Conservation (phyloP, 2,113 vertebrate genomes). For the Oxyura jamaicensis region DNA sequence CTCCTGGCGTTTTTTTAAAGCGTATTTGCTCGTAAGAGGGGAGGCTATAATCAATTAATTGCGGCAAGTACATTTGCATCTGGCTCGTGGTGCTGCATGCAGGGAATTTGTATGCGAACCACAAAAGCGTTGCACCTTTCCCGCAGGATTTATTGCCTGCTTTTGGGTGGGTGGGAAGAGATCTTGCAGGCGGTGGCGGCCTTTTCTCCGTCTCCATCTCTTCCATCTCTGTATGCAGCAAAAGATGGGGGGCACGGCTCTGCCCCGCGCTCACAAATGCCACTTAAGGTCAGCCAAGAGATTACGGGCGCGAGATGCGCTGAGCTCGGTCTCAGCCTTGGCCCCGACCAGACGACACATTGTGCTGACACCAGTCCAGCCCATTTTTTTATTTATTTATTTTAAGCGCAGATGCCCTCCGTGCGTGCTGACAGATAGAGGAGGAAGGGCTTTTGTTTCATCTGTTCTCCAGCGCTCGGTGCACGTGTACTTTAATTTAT, state of each 20-base stretch:
- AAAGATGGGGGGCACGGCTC: neutral
- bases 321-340: slow-evolving; percentile 49
- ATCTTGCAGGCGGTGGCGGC: no score
- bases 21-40: neutral
- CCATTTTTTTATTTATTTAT: neutral
- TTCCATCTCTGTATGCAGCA: fast-evolving
- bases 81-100: neutral
- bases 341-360: neutral
- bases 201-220: neutral
- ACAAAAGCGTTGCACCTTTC: neutral
- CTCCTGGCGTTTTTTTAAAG: neutral
- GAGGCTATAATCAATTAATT: neutral
- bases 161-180: neutral
- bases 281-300: slow-evolving; percentile 42
- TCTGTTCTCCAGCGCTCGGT: neutral
- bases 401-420: neutral
- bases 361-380: slow-evolving; percentile 39
- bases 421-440: neutral
- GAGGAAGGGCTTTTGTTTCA: neutral
- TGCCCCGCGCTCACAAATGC: neutral
- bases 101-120: neutral
- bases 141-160: neutral
- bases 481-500: neutral
- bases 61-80: no score
- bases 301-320: neutral